phyloP scores from a whole-genome alignment of 2,113 vertebrate species.

The Oxyura jamaicensis region DNA sequence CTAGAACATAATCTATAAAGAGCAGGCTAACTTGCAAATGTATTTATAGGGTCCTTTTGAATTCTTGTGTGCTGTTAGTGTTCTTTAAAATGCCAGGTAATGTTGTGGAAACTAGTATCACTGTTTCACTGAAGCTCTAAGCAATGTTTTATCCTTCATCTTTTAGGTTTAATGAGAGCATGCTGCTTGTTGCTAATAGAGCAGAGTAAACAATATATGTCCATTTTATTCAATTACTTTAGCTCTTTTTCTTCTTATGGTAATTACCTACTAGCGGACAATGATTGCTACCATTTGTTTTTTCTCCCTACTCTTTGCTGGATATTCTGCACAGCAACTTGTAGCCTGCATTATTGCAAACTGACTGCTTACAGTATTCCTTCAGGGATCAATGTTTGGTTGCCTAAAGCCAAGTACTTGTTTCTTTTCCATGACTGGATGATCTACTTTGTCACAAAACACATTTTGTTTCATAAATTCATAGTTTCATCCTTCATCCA shows the following conservation, averaged over 20 bases:
- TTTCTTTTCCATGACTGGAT: constrained; percentile 29
- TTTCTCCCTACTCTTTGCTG: constrained; percentile 32
- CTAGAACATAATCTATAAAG: not conserved
- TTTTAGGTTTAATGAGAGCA: constrained; percentile 3
- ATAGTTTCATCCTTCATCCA: not conserved
- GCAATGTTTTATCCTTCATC: constrained; percentile 8
- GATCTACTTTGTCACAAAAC: constrained; percentile 17
- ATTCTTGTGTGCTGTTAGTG: not conserved
- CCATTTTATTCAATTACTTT: constrained; percentile 61
- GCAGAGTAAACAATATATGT: constrained; percentile 37
- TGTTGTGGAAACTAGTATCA: constrained; percentile 41
- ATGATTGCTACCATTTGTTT: constrained; percentile 38
- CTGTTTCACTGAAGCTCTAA: constrained; percentile 30
- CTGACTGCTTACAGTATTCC: constrained; percentile 7
- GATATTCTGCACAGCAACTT: constrained; percentile 25
- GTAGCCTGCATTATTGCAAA: constrained; percentile 13
- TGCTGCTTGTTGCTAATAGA: constrained; percentile 32
- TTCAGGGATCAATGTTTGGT: not conserved
- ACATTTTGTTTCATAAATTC: constrained; percentile 12
- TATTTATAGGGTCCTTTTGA: constrained; percentile 1
- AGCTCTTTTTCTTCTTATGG: constrained; percentile 31
- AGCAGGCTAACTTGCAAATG: not conserved
- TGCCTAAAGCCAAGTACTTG: constrained; percentile 7
- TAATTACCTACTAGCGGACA: constrained; percentile 38
- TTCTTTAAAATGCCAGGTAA: constrained; percentile 39